Evolutionary conservation across 2,888 invertebrate species (phyloP).

Genomic region (Suillia variegata): DNA sequence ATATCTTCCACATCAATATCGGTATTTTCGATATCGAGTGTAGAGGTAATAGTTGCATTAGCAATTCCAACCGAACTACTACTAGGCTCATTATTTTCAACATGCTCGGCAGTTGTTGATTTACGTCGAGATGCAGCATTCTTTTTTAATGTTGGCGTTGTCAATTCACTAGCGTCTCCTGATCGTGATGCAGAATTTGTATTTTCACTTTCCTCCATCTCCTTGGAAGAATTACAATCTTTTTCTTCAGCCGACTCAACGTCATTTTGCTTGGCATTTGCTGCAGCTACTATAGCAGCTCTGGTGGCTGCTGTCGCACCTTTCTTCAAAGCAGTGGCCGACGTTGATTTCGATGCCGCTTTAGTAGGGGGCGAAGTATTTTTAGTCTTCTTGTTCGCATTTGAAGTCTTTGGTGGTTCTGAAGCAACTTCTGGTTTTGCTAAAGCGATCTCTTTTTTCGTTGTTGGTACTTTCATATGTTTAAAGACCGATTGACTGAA

Average conservation of each 20-base stretch:
- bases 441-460: slow-evolving; percentile 10
- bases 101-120: slow-evolving; percentile 6
- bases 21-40: slow-evolving; percentile 41
- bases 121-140: slow-evolving; percentile 9
- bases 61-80: slow-evolving; percentile 33
- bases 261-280: background rate
- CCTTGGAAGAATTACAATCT: too few species aligned
- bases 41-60: slow-evolving; percentile 19
- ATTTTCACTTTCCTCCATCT: slow-evolving; percentile 24
- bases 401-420: background rate
- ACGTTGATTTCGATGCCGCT: slow-evolving; percentile 13
- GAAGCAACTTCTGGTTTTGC: background rate
- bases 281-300: background rate
- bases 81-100: slow-evolving; percentile 31
- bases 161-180: background rate
- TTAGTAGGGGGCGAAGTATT: background rate
- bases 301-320: background rate
- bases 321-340: slow-evolving; percentile 9
- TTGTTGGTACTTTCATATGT: slow-evolving; percentile 8
- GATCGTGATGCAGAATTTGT: slow-evolving; percentile 36
- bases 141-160: too few species aligned
- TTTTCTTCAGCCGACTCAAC: too few species aligned
- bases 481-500: slow-evolving; percentile 35
- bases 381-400: background rate
- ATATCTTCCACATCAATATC: slow-evolving; percentile 37